Base-by-base conservation (phyloP, 2,797 vertebrate species). In the Neoniphon sammara region DNA sequence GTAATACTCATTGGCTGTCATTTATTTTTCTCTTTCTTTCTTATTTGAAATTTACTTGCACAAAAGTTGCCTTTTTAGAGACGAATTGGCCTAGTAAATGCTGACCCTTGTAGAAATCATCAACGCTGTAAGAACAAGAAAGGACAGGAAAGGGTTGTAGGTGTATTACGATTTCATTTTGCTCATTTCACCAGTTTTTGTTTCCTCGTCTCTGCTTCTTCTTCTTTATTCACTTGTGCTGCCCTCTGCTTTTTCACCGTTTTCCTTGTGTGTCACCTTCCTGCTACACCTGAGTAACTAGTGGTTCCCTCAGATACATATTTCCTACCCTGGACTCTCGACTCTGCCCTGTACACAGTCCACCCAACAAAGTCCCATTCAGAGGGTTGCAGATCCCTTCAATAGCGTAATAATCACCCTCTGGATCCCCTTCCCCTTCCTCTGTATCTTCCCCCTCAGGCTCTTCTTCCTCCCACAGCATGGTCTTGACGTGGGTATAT, bases 271-370 rank as follows among this genome's bases (percentile, higher is more conserved):
- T 17, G 23, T 39, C 9, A 27, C 20, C 31, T 23, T 39, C 49
- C 15, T 34, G 52, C 89, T 90, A 95, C 70, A 95, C 95, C 84
- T 95, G 93, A 54, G 95, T 95, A 63, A 95, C 93, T 73, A 94
- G 73, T 5, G 89, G 70, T 53, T 91, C 90, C 49, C 77, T 86
- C 64, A 85, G 76, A 73, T 81, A 82, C 44, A 77, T 71, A 56
- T 81, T 88, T 36, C 85, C 86, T 61, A 57, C 87, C 55, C 60
- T 86, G 30, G 75, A 80, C 60, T 88, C 88, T 12, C 54, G 2
- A 58, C 42, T 85, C 62, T 89, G 86, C 15, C 76, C 87, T 27
- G 86, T 46, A 59, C 91, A 91, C 53, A 92, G 75, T 47, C 91
- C 92, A 50, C 86, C 89, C 54, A 93, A 75, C 72, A 94, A 68